These are phyloP conservation scores for Rousettus madagascariensis DNA, from an alignment of 2,797 vertebrate genomes.

Conservation along the genomic window DNA sequence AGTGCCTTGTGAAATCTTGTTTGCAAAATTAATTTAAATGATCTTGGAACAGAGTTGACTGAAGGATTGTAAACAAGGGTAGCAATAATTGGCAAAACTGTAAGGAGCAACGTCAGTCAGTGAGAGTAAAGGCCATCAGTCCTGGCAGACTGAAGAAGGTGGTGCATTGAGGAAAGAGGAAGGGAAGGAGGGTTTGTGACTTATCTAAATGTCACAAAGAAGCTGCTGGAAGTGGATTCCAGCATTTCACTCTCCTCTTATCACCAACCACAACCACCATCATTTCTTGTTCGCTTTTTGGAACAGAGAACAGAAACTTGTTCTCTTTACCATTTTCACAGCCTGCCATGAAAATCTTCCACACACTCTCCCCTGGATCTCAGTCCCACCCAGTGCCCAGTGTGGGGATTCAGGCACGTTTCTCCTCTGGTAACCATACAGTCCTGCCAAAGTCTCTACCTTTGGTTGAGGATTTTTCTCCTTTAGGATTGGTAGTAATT, in stretches of 20 bases:
- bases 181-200: background rate
- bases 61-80: background rate
- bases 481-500: background rate
- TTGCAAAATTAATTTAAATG: conserved; percentile 60
- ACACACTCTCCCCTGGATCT: background rate
- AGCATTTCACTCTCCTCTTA: background rate
- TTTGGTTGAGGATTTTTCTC: background rate
- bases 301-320: background rate
- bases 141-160: background rate
- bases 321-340: background rate
- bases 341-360: background rate
- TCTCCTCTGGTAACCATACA: background rate
- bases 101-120: background rate
- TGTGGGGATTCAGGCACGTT: fast-evolving
- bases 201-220: background rate
- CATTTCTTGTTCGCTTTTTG: background rate
- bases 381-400: no score
- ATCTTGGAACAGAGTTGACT: background rate
- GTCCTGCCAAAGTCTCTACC: background rate
- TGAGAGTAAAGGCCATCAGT: background rate
- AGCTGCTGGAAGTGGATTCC: background rate
- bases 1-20: conserved; percentile 49
- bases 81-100: background rate
- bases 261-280: no score
- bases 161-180: background rate